Conservation (phyloP, 1,140 invertebrate species). For the Artemia franciscana region DNA sequence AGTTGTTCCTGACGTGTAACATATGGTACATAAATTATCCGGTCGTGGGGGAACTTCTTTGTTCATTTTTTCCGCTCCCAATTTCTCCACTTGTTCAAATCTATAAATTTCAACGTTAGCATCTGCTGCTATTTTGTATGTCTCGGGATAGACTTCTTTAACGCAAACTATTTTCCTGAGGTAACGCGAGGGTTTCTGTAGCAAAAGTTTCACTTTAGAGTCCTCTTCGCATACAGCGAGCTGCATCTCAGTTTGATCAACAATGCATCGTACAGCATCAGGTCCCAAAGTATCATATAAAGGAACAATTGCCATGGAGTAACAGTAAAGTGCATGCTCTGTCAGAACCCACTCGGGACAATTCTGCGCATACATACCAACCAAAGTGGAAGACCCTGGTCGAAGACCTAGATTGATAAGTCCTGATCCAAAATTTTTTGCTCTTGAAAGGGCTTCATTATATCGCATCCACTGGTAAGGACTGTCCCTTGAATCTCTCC, state of each 20-base stretch:
- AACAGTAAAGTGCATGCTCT: constrained; percentile 77
- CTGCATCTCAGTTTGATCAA: constrained; percentile 62
- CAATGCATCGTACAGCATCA: constrained; percentile 84
- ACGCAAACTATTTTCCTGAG: constrained; percentile 61
- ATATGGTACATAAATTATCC: constrained; percentile 70
- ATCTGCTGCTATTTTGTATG: constrained; percentile 47
- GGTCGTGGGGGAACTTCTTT: constrained; percentile 55
- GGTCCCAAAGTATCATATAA: constrained; percentile 87
- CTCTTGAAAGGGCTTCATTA: constrained; percentile 66
- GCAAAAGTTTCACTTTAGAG: constrained; percentile 57
- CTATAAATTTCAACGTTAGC: constrained; percentile 54
- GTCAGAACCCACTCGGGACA: constrained; percentile 85
- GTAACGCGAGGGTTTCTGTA: constrained; percentile 59
- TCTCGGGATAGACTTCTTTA: constrained; percentile 42
- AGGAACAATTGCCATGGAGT: constrained; percentile 83
- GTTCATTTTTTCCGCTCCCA: constrained; percentile 50
- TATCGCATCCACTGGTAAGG: constrained; percentile 81
- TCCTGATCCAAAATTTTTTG: constrained; percentile 75
- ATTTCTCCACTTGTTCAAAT: constrained; percentile 63
- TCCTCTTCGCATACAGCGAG: constrained; percentile 76
- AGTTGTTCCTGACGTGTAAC: constrained; percentile 94
- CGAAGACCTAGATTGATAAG: constrained; percentile 50
- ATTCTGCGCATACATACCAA: constrained; percentile 86
- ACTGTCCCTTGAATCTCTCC: constrained; percentile 52
- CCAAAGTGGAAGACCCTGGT: constrained; percentile 42